A percentile compares a stretch with the other conserved stretches of the same genome.
Evolutionary conservation across 2,797 vertebrate genomes (phyloP).

Genomic region (Eidolon dupreanum): DNA sequence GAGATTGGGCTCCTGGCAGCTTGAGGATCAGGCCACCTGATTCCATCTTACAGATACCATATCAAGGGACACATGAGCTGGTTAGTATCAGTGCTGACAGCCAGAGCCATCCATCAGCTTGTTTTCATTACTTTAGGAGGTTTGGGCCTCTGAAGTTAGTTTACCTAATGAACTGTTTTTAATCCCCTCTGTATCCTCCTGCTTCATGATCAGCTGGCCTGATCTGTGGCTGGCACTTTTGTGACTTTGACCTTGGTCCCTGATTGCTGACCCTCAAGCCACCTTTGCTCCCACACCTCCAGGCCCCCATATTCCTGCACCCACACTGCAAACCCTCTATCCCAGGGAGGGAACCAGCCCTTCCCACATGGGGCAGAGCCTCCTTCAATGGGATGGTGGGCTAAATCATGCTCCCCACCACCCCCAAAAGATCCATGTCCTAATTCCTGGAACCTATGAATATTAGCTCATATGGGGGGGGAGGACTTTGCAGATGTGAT

Average conservation of each 20-base stretch:
- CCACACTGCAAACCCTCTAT: not conserved
- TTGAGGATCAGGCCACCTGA: not conserved
- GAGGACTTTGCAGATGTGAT: too few species aligned
- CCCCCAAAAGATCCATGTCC: not conserved
- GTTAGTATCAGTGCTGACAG: not conserved
- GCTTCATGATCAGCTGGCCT: not conserved
- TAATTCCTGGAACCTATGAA: not conserved
- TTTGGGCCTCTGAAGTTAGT: not conserved
- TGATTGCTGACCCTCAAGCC: not conserved
- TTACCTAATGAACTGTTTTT: not conserved
- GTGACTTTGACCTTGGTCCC: not conserved
- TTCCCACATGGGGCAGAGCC: not conserved
- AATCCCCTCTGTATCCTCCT: not conserved
- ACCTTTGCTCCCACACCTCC: not conserved
- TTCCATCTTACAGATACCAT: fast-evolving
- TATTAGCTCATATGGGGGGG: too few species aligned
- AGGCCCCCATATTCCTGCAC: not conserved
- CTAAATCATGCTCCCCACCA: not conserved
- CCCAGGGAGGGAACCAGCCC: not conserved
- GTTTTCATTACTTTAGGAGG: not conserved
- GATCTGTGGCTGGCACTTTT: not conserved
- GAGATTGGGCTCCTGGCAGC: not conserved
- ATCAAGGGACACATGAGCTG: not conserved
- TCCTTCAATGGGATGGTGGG: not conserved
- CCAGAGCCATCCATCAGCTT: not conserved